A percentile compares a stretch with the other conserved stretches of the same genome.
These are phyloP conservation scores for Ischnus inquisitorius DNA, from an alignment of 2,888 invertebrate genomes.

Conservation along the genomic window DNA sequence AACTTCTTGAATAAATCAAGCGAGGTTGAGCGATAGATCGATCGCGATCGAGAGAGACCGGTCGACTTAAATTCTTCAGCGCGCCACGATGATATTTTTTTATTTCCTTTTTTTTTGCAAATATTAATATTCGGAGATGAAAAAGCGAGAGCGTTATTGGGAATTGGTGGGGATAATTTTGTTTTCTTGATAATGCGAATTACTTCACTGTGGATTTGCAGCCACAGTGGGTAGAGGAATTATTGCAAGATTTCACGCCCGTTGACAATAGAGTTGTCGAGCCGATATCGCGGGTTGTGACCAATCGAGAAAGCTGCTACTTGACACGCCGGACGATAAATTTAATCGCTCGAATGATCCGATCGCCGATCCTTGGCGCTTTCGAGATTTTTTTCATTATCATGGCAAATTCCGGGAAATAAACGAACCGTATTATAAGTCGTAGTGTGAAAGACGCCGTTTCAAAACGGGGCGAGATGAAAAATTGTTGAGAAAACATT, in stretches of 20 bases:
- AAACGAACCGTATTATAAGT: background rate
- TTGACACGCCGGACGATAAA: constrained; percentile 19
- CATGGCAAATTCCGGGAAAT: constrained; percentile 2
- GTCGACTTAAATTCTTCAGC: background rate
- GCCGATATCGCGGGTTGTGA: constrained; percentile 8
- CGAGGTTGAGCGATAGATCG: background rate
- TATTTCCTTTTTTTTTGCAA: background rate
- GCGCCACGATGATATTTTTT: background rate
- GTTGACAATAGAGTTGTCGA: constrained; percentile 37
- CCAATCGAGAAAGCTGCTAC: constrained; percentile 40
- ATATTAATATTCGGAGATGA: background rate
- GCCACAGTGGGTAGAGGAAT: constrained; percentile 7
- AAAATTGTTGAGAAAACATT: background rate
- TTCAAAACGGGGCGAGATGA: background rate
- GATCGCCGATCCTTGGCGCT: constrained; percentile 31
- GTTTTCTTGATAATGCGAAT: background rate
- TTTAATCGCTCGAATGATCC: constrained; percentile 46
- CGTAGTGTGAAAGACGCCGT: background rate
- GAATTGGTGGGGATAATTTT: background rate
- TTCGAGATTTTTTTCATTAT: constrained; percentile 32
- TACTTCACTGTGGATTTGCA: background rate
- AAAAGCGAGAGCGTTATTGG: background rate
- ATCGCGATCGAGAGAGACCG: background rate
- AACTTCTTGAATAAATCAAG: background rate
- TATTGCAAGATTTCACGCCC: constrained; percentile 40